Evolutionary conservation across 2,888 invertebrate genomes (phyloP).

Genomic region (Calliscelio sp.): DNA sequence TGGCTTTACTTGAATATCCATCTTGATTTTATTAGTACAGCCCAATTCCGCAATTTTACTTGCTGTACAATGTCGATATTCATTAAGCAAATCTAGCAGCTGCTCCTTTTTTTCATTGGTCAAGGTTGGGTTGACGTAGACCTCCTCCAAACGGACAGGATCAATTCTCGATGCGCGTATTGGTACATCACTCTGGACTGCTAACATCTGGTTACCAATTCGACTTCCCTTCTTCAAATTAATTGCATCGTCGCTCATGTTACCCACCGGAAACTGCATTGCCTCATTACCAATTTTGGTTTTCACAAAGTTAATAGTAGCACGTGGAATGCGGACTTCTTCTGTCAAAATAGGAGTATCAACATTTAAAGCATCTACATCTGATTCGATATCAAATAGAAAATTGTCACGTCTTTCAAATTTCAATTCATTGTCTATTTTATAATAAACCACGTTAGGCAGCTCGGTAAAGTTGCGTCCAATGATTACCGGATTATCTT

Average conservation of each 20-base stretch:
- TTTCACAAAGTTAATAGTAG: background rate
- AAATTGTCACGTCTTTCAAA: slow-evolving; percentile 9
- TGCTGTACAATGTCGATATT: slow-evolving; percentile 54
- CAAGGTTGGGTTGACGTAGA: background rate
- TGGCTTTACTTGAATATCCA: slow-evolving; percentile 60
- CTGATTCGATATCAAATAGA: background rate
- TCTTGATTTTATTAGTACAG: slow-evolving; percentile 45
- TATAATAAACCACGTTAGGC: slow-evolving; percentile 30
- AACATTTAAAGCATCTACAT: background rate
- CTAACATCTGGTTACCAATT: background rate
- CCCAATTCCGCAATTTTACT: slow-evolving; percentile 60
- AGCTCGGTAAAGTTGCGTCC: slow-evolving; percentile 32
- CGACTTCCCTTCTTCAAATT: background rate
- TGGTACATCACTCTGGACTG: background rate
- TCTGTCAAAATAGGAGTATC: background rate
- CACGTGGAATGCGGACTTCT: background rate
- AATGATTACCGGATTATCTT: slow-evolving; percentile 17
- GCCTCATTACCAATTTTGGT: background rate
- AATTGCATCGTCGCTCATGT: background rate
- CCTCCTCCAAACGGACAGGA: background rate
- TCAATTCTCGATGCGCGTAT: background rate
- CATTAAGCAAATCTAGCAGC: slow-evolving; percentile 26
- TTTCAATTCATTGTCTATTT: slow-evolving; percentile 10
- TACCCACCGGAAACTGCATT: background rate
- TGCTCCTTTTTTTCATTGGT: slow-evolving; percentile 5